Base-by-base conservation (phyloP, 1,140 invertebrate species). In the Melitaea cinxia region DNA sequence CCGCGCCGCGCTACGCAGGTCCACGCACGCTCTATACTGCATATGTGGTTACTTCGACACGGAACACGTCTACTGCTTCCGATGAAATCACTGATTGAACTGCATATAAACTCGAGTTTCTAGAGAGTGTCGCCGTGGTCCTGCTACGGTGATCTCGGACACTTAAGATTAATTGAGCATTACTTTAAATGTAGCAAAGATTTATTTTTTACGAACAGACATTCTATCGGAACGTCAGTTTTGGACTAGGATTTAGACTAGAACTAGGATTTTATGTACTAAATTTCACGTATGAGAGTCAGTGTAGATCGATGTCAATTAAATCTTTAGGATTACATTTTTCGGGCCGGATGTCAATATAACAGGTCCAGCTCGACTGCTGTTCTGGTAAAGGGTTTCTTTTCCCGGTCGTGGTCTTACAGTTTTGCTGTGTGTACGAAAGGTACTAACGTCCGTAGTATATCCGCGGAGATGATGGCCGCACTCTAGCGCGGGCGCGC, bases 1-100 rank as follows among this genome's bases (percentile, higher is more conserved):
- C 77, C 64, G 80, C 75, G 68, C 68, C 69, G 47, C 83, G 85
- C 73, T 90, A 89, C 80, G 77, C 88, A 88, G 88, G 85, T 89
- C 71, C 62, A 58, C 37, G 53, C 45, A 33, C 68, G 50, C 39
- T 37, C 39, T 33, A 2, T 33, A 14, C 24, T 35, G 24, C 17
- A 58, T 60, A n/a, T 37, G 14, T 37, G 35, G 35, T 37, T n/a
- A 37, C 35, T 37, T 37, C 57, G 45, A 64, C 64, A 45, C 35
- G 35, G 35, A 14, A 56, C 60, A 33, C 60, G 61, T 39, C 62
- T 65, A 47, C 55, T 71, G 68, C 57, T n/a, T n/a, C n/a, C n/a
- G n/a, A n/a, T n/a, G n/a, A n/a, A n/a, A 39, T 39, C 37, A 39
- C 14, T n/a, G n/a, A 39, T n/a, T n/a, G n/a, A n/a, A n/a, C n/a